Percentiles rank a stretch among this genome's conserved stretches.
Conservation (phyloP, 2,113 vertebrate species). For the Crotalus tigris region DNA sequence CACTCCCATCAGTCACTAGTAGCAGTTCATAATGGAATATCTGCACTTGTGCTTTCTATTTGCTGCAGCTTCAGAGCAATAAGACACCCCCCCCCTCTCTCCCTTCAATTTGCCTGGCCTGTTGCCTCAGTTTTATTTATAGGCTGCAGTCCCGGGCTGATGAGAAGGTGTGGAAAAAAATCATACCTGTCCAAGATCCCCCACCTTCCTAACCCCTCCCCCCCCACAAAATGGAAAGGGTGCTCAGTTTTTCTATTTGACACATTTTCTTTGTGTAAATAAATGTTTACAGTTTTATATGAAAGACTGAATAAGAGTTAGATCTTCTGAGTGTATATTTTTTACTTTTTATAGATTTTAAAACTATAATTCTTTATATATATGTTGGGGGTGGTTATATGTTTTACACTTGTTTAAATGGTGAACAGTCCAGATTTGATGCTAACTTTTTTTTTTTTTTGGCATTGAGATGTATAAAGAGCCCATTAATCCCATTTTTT, state of each 20-base stretch:
- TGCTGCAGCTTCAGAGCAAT: constrained; percentile 77
- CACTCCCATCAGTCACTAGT: constrained; percentile 44
- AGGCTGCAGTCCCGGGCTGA: constrained; percentile 61
- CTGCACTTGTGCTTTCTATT: constrained; percentile 59
- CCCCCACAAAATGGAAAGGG: constrained; percentile 69
- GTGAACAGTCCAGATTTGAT: constrained; percentile 71
- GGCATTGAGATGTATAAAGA: constrained; percentile 74
- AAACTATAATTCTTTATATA: constrained; percentile 84
- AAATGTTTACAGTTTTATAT: constrained; percentile 89
- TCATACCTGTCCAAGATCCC: constrained; percentile 62
- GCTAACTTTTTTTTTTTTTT: constrained; percentile 70
- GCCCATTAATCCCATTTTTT: constrained; percentile 72
- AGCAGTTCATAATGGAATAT: constrained; percentile 18
- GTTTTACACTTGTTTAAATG: constrained; percentile 75
- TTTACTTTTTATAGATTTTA: constrained; percentile 88
- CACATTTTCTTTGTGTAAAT: constrained; percentile 84
- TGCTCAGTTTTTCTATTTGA: constrained; percentile 73
- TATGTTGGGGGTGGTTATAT: constrained; percentile 70
- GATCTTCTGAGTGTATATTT: constrained; percentile 85
- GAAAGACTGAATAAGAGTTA: constrained; percentile 79
- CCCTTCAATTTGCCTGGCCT: constrained; percentile 48
- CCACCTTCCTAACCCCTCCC: constrained; percentile 63
- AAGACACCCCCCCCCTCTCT: constrained; percentile 66
- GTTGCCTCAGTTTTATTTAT: constrained; percentile 77
- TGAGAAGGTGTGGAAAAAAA: constrained; percentile 50